Evolutionary conservation across 2,888 invertebrate genomes (phyloP), one percentile per base, ranked within the genome.

Genomic region (Volucella inanis): DNA sequence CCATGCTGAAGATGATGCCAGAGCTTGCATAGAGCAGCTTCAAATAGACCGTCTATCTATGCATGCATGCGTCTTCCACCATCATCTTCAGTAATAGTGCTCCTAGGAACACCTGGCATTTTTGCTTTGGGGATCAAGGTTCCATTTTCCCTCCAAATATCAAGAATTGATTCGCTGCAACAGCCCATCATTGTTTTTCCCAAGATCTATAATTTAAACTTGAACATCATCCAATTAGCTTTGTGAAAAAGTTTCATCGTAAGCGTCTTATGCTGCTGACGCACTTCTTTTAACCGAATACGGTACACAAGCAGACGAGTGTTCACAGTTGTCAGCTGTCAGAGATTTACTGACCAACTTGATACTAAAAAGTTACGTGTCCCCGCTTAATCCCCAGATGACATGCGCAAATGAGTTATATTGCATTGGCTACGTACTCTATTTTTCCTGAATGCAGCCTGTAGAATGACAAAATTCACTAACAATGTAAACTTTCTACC

Each of bases 21-120:
- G 93, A 93, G 11, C 89, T 94, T 11, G 93, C 93, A 2, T 94
- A 94, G 81, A 95, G 94, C 71, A 91, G 90, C 52, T 93, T 95
- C 88, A 97, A 96, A 89, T 99, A 98, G 98, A 94, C 95, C 55
- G 95, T 98, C 75, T 97, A 97, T 92, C 96, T 97, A 95, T 97
- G 98, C 92, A 94, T 98, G 90, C 95, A 98, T 75, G 96, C 18
- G 18, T 22, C 18, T 98, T 88, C 98, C 98, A 79, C 98, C 98
- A 87, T 96, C 97, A 49, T 95, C 96, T 14, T 94, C 95, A 39
- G 96, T 96, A 68, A 96, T 98, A 88, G 96, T 97, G 88, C 97
- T 98, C n/a, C 95, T 96, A 68, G 98, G 98, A 9, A 96, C 96
- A 92, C 95, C 97, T 38, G 97, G 97, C 62, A 96, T 98, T 88